phyloP scores from a whole-genome alignment of 2,113 vertebrate genomes.

The Sisor rabdophorus region DNA sequence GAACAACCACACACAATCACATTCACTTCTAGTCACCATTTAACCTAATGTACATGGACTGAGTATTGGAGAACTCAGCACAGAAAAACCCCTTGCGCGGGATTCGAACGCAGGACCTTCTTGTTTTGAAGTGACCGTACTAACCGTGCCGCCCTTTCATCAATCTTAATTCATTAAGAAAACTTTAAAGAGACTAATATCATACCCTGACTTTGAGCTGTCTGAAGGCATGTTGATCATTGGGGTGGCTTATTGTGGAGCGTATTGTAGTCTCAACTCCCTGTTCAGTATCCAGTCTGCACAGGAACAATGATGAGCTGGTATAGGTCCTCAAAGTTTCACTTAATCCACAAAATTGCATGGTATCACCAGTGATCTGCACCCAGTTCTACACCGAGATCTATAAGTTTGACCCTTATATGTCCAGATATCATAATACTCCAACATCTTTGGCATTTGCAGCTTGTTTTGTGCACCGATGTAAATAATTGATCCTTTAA shows the following conservation, averaged over 20 bases:
- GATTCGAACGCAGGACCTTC: too few species aligned
- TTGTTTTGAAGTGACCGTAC: too few species aligned
- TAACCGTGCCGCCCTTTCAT: too few species aligned
- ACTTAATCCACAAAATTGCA: neutral
- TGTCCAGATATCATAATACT: neutral
- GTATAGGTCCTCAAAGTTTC: neutral
- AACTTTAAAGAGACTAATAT: neutral
- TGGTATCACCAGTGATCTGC: neutral
- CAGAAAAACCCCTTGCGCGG: too few species aligned
- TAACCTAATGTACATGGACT: too few species aligned
- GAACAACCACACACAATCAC: too few species aligned
- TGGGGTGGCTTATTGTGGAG: constrained; percentile 53
- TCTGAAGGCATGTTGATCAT: constrained; percentile 68
- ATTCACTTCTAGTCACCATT: too few species aligned
- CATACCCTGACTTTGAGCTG: constrained; percentile 74
- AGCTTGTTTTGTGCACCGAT: neutral
- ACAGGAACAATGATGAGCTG: neutral
- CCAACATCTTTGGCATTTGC: neutral
- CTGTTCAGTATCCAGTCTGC: constrained; percentile 65
- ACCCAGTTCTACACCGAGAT: too few species aligned
- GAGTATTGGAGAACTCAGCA: too few species aligned
- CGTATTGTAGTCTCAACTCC: constrained; percentile 69
- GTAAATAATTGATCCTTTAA: neutral
- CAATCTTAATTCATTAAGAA: neutral
- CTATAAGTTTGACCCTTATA: neutral